A percentile compares a stretch with the other conserved stretches of the same genome.
These are phyloP conservation scores for Montipora capricornis DNA, from an alignment of 64 coral and sea anemone species.

Conservation along the genomic window DNA sequence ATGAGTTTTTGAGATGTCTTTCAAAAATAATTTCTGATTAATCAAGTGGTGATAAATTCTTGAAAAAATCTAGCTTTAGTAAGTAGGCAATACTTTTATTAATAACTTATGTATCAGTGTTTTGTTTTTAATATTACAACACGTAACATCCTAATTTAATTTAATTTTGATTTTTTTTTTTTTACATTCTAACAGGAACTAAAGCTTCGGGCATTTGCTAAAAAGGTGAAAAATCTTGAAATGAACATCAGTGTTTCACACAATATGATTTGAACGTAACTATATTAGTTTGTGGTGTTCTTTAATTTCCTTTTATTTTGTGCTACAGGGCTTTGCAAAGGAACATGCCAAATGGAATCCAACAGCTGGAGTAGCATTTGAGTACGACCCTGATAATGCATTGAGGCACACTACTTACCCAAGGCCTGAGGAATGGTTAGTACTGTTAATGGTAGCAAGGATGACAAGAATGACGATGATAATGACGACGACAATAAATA, in stretches of 20 bases:
- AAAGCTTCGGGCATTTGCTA: slow-evolving; percentile 92
- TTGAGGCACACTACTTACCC: slow-evolving; percentile 97
- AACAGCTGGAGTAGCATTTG: slow-evolving; percentile 96
- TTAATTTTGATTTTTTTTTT: not conserved
- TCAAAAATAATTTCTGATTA: too few species aligned
- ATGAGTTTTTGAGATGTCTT: too few species aligned
- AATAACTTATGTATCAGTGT: too few species aligned
- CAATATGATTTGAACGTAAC: not conserved
- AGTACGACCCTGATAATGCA: slow-evolving; percentile 98
- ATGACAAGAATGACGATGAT: too few species aligned
- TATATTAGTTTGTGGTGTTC: too few species aligned
- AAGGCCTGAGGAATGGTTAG: slow-evolving; percentile 91
- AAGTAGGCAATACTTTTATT: too few species aligned
- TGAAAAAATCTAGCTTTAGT: too few species aligned
- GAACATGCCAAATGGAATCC: slow-evolving; percentile 99
- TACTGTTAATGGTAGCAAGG: too few species aligned
- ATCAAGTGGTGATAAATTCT: too few species aligned
- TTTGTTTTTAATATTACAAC: too few species aligned
- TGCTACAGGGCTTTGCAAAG: slow-evolving; percentile 92
- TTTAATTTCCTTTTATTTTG: not conserved
- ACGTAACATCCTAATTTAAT: too few species aligned
- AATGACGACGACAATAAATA: too few species aligned
- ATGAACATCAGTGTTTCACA: not conserved
- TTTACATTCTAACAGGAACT: slow-evolving; percentile 67
- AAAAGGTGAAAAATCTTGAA: slow-evolving; percentile 78